phyloP scores from a whole-genome alignment of 2,888 invertebrate species.

The Holacanthella duospinosa region DNA sequence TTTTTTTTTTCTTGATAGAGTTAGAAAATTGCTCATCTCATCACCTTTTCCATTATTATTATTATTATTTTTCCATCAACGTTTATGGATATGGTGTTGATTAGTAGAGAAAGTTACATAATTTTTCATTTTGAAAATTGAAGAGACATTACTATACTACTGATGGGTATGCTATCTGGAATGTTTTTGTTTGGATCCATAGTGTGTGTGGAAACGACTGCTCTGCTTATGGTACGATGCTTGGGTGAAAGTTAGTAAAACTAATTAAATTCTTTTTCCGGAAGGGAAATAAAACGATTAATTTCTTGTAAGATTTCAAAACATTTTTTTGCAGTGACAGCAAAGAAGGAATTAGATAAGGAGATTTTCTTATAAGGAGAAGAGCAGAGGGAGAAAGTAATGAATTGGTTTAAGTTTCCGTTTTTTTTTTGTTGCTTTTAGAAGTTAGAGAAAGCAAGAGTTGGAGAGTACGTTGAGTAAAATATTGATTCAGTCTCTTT shows the following conservation, averaged over 20 bases:
- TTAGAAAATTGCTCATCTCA: not conserved
- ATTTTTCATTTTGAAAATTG: no score
- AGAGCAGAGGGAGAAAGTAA: not conserved
- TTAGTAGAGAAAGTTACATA: no score
- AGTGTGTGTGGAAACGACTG: no score
- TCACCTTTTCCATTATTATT: not conserved
- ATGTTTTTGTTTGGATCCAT: no score
- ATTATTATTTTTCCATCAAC: not conserved
- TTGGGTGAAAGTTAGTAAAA: no score
- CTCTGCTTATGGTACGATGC: no score
- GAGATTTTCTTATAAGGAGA: not conserved
- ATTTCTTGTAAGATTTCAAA: not conserved
- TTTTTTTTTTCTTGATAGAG: not conserved
- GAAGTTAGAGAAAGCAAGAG: no score
- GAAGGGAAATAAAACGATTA: not conserved
- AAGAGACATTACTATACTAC: no score
- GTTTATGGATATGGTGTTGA: no score
- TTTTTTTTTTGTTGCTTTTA: no score
- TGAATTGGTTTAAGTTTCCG: not conserved
- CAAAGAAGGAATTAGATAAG: not conserved
- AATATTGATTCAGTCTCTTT: constrained; percentile 5
- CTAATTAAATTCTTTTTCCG: not conserved
- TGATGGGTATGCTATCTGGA: no score
- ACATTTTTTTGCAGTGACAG: not conserved
- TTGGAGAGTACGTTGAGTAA: not conserved